A percentile compares a stretch with the other conserved stretches of the same genome.
Conservation (phyloP, 2,113 vertebrate genomes). For the Triplophysa dalaica region DNA sequence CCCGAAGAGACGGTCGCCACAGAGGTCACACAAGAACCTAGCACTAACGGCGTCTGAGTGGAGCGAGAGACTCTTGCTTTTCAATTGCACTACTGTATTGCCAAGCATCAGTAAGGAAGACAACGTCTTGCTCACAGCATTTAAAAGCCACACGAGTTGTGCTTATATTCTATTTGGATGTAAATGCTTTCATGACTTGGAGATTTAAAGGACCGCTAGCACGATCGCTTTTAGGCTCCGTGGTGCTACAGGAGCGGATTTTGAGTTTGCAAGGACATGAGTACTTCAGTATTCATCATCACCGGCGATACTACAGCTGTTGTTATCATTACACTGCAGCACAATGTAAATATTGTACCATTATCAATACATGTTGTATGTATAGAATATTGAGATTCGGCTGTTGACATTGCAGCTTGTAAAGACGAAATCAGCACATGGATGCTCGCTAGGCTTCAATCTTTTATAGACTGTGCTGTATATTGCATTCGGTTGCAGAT, state of each 20-base stretch:
- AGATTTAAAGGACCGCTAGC: not conserved
- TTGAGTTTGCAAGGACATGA: not conserved
- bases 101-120: not conserved
- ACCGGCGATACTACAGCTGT: not conserved
- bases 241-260: not conserved
- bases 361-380: not conserved
- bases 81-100: not conserved
- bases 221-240: not conserved
- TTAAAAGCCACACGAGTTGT: not conserved
- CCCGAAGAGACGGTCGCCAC: constrained; percentile 46
- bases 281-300: not conserved
- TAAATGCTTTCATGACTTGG: not conserved
- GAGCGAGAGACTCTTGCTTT: not conserved
- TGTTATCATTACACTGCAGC: not conserved
- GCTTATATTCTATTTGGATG: not conserved
- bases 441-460: not conserved
- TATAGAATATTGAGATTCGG: constrained; percentile 18
- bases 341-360: constrained; percentile 23
- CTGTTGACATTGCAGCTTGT: not conserved
- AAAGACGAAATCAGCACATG: not conserved
- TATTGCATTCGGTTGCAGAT: not conserved
- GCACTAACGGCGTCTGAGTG: constrained; percentile 62
- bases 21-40: constrained; percentile 61
- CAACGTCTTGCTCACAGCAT: not conserved
- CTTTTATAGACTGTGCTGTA: not conserved